Conservation (phyloP, 2,888 invertebrate species). For the Osedax frankpressi region DNA sequence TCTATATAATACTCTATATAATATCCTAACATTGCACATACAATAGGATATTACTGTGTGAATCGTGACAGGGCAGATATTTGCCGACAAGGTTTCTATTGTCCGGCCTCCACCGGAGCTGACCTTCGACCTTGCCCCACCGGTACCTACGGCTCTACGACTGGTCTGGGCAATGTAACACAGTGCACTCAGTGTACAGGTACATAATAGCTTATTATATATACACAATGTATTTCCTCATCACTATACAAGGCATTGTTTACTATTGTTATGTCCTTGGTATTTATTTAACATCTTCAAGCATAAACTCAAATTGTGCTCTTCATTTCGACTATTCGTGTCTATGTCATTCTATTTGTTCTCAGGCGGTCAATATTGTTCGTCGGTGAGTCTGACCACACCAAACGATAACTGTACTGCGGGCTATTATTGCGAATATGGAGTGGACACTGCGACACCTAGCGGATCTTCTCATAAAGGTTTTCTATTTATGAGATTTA, state of each 20-base stretch:
- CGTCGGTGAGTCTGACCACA: conserved; percentile 33
- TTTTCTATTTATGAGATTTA: no score
- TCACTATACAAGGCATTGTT: no score
- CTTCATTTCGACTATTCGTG: no score
- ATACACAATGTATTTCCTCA: no score
- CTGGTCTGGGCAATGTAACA: conserved; percentile 31
- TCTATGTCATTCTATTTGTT: no score
- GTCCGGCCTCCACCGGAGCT: conserved; percentile 40
- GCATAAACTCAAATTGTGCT: no score
- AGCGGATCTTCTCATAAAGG: conserved; percentile 26
- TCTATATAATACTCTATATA: no score
- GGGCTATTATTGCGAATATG: conserved; percentile 40
- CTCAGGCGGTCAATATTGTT: conserved; percentile 39
- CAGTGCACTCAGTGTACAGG: conserved; percentile 40
- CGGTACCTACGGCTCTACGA: conserved; percentile 38
- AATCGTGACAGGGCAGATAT: conserved; percentile 36
- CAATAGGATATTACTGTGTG: conserved; percentile 33
- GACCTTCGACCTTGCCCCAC: conserved; percentile 36
- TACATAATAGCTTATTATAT: no score
- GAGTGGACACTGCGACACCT: conserved; percentile 34
- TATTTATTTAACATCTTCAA: no score
- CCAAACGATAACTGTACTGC: conserved; percentile 35
- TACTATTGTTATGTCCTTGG: no score
- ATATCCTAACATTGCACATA: no score
- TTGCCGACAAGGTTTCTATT: conserved; percentile 39